A percentile compares a stretch with the other conserved stretches of the same genome.
Conservation (phyloP, 2,797 vertebrate species). For the Aeoliscus strigatus region DNA sequence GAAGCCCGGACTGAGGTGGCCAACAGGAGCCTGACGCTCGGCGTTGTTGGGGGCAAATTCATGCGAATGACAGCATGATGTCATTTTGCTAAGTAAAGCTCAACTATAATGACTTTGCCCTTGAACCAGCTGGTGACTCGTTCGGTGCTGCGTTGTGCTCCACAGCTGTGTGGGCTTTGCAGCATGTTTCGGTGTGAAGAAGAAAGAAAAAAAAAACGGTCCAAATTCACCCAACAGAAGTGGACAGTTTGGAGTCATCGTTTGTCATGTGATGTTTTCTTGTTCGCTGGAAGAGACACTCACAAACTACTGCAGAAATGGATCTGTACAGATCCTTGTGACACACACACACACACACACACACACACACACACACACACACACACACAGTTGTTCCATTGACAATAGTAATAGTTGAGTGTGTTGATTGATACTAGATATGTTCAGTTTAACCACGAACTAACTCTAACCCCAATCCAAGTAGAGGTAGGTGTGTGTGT, state of each 20-base stretch:
- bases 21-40: constrained; percentile 21
- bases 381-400: too few relatives aligned
- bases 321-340: constrained; percentile 21
- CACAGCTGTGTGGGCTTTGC: constrained; percentile 21
- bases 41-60: constrained; percentile 12
- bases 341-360: too few relatives aligned
- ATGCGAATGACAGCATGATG: constrained; percentile 36
- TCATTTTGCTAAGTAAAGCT: constrained; percentile 34
- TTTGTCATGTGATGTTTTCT: constrained; percentile 59
- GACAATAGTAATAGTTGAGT: too few relatives aligned
- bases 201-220: too few relatives aligned
- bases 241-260: constrained; percentile 46
- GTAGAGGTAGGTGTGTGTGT: too few relatives aligned
- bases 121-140: constrained; percentile 49
- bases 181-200: constrained; percentile 33
- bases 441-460: too few relatives aligned
- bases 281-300: constrained; percentile 25
- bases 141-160: too few relatives aligned
- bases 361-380: too few relatives aligned
- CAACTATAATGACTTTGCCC: constrained; percentile 54
- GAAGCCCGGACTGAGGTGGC: constrained; percentile 50
- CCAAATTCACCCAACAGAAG: neutral
- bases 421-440: too few relatives aligned
- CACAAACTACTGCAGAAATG: constrained; percentile 26
- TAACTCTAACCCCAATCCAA: too few relatives aligned